A percentile compares a stretch with the other conserved stretches of the same genome.
These are phyloP conservation scores for Seira musarum DNA, from an alignment of 2,888 invertebrate species.

Conservation along the genomic window DNA sequence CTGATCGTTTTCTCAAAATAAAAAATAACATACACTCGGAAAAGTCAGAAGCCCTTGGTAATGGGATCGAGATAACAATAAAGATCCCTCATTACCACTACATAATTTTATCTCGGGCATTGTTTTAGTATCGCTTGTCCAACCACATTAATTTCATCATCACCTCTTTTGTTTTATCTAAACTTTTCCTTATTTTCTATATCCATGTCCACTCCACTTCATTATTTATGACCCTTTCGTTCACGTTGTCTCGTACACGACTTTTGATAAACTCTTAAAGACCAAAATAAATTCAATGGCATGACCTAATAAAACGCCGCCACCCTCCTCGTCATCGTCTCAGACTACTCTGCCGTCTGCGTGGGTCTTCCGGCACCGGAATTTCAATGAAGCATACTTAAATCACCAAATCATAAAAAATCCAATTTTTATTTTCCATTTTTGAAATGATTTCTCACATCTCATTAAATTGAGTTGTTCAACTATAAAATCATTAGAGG, in stretches of 20 bases:
- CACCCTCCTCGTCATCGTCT: too few species aligned
- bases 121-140: slow-evolving; percentile 57
- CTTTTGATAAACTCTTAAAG: too few species aligned
- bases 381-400: slow-evolving; percentile 42
- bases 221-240: too few species aligned
- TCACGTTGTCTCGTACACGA: too few species aligned
- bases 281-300: neutral
- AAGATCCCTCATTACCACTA: slow-evolving; percentile 58
- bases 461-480: slow-evolving; percentile 57
- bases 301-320: too few species aligned
- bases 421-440: neutral
- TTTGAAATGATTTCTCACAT: slow-evolving; percentile 41
- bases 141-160: slow-evolving; percentile 46
- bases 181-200: neutral
- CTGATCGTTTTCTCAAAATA: too few species aligned
- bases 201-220: too few species aligned
- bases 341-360: too few species aligned
- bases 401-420: neutral
- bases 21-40: too few species aligned
- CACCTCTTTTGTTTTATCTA: too few species aligned
- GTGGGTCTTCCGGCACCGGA: slow-evolving; percentile 39
- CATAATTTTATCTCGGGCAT: slow-evolving; percentile 44
- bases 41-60: slow-evolving; percentile 42
- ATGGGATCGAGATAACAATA: slow-evolving; percentile 21
- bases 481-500: too few species aligned